phyloP scores from a whole-genome alignment of 2,113 vertebrate genomes.

The Cebidichthys violaceus region DNA sequence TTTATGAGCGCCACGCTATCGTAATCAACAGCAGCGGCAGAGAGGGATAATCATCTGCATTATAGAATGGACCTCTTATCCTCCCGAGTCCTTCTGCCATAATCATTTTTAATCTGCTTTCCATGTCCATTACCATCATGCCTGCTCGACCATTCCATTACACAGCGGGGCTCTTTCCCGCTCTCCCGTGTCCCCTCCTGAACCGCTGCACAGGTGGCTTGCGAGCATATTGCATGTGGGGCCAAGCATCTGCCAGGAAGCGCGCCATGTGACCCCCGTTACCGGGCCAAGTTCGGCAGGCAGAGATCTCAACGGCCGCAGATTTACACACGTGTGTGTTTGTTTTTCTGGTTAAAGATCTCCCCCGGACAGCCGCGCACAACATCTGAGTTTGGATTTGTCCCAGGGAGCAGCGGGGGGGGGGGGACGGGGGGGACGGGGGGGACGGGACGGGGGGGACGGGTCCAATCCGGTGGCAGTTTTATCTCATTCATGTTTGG shows the following conservation, averaged over 20 bases:
- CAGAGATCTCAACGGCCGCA: constrained; percentile 17
- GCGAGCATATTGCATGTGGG: background rate
- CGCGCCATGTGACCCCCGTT: background rate
- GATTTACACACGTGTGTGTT: constrained; percentile 28
- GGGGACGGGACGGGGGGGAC: background rate
- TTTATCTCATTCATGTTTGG: constrained; percentile 50
- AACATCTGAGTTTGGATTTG: constrained; percentile 57
- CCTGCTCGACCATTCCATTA: constrained; percentile 47
- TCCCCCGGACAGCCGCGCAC: constrained; percentile 30
- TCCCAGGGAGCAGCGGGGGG: constrained; percentile 23
- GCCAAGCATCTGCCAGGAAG: constrained; percentile 9
- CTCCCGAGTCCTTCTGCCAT: constrained; percentile 58
- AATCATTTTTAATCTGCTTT: constrained; percentile 82
- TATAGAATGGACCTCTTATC: constrained; percentile 71
- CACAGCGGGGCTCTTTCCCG: constrained; percentile 31
- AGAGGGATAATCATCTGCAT: constrained; percentile 72
- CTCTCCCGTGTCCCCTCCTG: constrained; percentile 26
- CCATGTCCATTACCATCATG: constrained; percentile 75
- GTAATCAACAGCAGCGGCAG: constrained; percentile 58
- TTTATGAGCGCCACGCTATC: constrained; percentile 26
- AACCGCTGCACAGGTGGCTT: constrained; percentile 23
- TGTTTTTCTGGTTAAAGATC: constrained; percentile 34
- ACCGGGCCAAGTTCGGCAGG: background rate
- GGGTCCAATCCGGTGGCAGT: constrained; percentile 37
- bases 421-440: too few relatives aligned